Evolutionary conservation across 2,888 invertebrate species (phyloP), one percentile per base, ranked within the genome.

Genomic region (Lasioglossum calceatum): DNA sequence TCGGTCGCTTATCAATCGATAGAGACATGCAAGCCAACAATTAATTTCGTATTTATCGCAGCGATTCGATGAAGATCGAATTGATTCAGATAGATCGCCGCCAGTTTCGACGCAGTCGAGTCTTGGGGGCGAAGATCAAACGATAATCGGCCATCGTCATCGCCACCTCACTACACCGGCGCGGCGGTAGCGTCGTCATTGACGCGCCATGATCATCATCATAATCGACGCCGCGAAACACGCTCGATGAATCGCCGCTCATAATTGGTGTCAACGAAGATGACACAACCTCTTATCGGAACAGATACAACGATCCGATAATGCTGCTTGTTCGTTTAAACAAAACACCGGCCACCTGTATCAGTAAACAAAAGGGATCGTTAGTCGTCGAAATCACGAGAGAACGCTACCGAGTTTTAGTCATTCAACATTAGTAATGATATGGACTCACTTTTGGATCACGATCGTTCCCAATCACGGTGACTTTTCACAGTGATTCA

Each of bases 1-100:
- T 89, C 86, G 50, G 2, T 44, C 39, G 70, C 86, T 90, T 90
- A 90, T 90, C 90, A 77, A 85, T 81, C 77, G 82, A 27, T 27
- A 27, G 27, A 87, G 85, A 84, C 81, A 73, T 85, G 47, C 61
- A 72, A 79, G 61, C 81, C 39, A 70, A 50, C 39, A 83, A 84
- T 81, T 82, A 85, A 82, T 86, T 85, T 75, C 67, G 67, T 32
- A 47, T 87, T 82, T 88, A 85, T 90, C 86, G 10, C 5, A 23
- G 7, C 12, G 8, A 16, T 64, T 70, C 23, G 80, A 87, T 87
- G 61, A 47, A 67, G 16, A 70, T 32, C 5, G 73, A 44, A 27
- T 61, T 73, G 36, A 54, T 79, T 83, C n/a, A 50, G 44, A 75
- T 70, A 74, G 12, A 27, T 16, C 3, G 54, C 4, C 58, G 36